Percentiles rank a stretch among this genome's conserved stretches.
Evolutionary conservation across 2,888 invertebrate species (phyloP).

Genomic region (Mesochorus sp.): DNA sequence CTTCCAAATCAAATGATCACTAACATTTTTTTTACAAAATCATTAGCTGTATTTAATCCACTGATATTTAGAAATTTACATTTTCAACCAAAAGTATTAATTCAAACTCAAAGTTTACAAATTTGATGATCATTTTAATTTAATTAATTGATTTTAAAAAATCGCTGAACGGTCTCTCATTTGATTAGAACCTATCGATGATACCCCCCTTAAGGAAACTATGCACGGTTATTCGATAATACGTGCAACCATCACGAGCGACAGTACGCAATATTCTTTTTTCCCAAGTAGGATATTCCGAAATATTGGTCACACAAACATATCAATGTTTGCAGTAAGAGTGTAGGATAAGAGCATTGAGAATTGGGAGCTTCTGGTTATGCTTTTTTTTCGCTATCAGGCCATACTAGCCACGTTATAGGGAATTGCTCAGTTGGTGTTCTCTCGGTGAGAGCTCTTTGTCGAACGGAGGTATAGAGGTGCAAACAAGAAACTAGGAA

Average conservation of each 20-base stretch:
- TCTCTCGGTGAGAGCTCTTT: conserved; percentile 21
- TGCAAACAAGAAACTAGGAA: conserved; percentile 79
- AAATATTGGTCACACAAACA: conserved; percentile 76
- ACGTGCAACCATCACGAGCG: conserved; percentile 55
- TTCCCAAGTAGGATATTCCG: conserved; percentile 70
- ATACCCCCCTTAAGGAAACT: no score
- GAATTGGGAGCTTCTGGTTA: conserved; percentile 36
- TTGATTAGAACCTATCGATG: no score
- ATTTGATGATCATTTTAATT: no score
- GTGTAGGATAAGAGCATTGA: conserved; percentile 1
- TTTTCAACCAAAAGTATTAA: no score
- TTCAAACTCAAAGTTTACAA: no score
- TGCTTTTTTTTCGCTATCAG: conserved; percentile 30
- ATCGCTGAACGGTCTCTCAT: no score
- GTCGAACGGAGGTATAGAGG: conserved; percentile 71
- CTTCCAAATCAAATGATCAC: no score
- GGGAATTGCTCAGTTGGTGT: conserved; percentile 32
- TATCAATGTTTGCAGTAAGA: conserved; percentile 73
- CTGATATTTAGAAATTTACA: no score
- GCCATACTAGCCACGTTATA: neutral
- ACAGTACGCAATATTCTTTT: conserved; percentile 69
- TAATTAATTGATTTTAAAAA: no score
- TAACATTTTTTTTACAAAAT: no score
- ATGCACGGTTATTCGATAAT: conserved; percentile 55
- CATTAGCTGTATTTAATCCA: no score